Evolutionary conservation across 1,140 invertebrate genomes (phyloP).

Genomic region (Cotesia glomerata): DNA sequence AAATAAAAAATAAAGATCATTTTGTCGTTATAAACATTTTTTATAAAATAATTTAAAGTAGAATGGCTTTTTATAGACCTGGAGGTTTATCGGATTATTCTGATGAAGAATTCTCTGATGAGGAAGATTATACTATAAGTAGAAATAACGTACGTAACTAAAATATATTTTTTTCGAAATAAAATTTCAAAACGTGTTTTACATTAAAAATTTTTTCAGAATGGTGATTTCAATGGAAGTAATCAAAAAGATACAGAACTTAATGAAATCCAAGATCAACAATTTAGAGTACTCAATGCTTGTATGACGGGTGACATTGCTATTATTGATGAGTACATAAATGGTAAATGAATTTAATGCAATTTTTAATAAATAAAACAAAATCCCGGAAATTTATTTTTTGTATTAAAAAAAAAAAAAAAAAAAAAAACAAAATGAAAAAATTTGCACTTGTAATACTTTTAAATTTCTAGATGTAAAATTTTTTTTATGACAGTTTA

Average conservation of each 20-base stretch:
- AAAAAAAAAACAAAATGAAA: too few relatives aligned
- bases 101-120: not conserved
- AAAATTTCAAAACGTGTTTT: not conserved
- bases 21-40: too few relatives aligned
- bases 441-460: not conserved
- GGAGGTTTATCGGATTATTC: not conserved
- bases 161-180: not conserved
- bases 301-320: conserved; percentile 41
- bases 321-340: conserved; percentile 41
- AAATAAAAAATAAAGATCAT: too few relatives aligned
- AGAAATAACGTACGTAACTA: not conserved
- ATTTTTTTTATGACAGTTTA: not conserved
- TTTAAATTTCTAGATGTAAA: too few relatives aligned
- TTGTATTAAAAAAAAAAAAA: conserved; percentile 9
- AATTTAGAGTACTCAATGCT: conserved; percentile 39
- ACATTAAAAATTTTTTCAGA: not conserved
- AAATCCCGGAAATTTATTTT: not conserved
- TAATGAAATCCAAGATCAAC: conserved; percentile 12
- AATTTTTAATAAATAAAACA: conserved; percentile 12
- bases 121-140: not conserved
- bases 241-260: not conserved
- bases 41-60: too few relatives aligned
- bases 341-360: conserved; percentile 38
- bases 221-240: not conserved
- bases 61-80: not conserved